A percentile compares a stretch with the other conserved stretches of the same genome.
Conservation (phyloP, 2,113 vertebrate species). For the Talpa occidentalis region DNA sequence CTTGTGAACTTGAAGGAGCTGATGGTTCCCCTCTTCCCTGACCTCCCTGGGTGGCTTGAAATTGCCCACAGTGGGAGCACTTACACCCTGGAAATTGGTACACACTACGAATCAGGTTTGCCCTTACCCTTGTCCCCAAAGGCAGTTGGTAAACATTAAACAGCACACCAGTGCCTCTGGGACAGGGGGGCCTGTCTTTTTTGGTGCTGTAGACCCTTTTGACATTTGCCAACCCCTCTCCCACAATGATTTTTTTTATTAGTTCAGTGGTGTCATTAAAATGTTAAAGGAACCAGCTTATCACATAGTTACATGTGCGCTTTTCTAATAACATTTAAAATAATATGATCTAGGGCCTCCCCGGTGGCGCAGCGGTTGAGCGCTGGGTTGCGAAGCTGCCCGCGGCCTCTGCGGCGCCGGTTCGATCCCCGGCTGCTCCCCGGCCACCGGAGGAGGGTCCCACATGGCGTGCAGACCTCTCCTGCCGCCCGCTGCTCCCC, state of each 20-base stretch:
- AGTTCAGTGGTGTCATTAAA: not conserved
- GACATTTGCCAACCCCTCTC: not conserved
- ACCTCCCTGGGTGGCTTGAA: slow-evolving; percentile 10
- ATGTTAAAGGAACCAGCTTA: slow-evolving; percentile 20
- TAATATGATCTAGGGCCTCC: not conserved
- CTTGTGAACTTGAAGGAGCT: not conserved
- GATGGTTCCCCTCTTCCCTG: not conserved
- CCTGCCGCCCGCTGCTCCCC: no score
- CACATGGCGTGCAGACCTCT: no score
- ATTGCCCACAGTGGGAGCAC: not conserved
- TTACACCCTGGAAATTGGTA: slow-evolving; percentile 1
- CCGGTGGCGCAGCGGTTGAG: no score
- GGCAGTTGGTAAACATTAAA: not conserved
- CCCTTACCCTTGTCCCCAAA: not conserved
- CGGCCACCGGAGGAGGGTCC: no score
- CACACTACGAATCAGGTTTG: not conserved
- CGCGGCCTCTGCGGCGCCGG: no score
- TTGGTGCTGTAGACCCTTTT: not conserved
- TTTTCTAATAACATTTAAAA: slow-evolving; percentile 9
- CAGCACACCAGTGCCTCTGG: not conserved
- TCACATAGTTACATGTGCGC: not conserved
- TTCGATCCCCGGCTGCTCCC: no score
- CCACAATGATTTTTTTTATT: not conserved
- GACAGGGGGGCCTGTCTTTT: not conserved
- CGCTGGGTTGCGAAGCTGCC: no score